phyloP scores from a whole-genome alignment of 2,113 vertebrate species.

The Neofelis nebulosa region DNA sequence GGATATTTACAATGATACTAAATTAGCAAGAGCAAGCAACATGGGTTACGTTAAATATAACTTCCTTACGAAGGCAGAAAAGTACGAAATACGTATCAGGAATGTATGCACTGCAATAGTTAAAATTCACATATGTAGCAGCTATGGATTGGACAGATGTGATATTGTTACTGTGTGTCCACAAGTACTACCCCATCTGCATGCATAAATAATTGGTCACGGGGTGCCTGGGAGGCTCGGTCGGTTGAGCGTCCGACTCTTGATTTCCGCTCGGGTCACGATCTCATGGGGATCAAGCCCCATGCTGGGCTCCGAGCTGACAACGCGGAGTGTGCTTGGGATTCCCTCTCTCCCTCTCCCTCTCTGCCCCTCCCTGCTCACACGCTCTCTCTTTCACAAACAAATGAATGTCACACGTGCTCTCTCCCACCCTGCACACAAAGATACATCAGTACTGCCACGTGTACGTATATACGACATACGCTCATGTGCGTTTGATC shows the following conservation, averaged over 20 bases:
- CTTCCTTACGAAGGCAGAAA: neutral
- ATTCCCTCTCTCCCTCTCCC: too few species aligned
- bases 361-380: too few species aligned
- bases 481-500: neutral
- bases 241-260: too few species aligned
- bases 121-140: neutral
- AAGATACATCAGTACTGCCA: neutral
- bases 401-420: neutral
- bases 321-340: too few species aligned
- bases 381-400: too few species aligned
- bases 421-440: neutral
- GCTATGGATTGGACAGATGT: neutral
- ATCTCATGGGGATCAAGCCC: too few species aligned
- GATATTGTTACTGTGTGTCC: fast-evolving
- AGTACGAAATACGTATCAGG: neutral
- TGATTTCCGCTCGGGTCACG: too few species aligned
- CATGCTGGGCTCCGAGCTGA: too few species aligned
- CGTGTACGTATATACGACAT: too few species aligned
- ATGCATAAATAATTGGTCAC: fast-evolving
- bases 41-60: neutral
- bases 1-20: neutral
- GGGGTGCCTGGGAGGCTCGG: too few species aligned
- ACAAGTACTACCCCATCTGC: neutral
- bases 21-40: neutral
- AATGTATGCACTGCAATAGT: neutral